phyloP scores from a whole-genome alignment of 2,113 vertebrate species.

The Mionectes macconnelli region DNA sequence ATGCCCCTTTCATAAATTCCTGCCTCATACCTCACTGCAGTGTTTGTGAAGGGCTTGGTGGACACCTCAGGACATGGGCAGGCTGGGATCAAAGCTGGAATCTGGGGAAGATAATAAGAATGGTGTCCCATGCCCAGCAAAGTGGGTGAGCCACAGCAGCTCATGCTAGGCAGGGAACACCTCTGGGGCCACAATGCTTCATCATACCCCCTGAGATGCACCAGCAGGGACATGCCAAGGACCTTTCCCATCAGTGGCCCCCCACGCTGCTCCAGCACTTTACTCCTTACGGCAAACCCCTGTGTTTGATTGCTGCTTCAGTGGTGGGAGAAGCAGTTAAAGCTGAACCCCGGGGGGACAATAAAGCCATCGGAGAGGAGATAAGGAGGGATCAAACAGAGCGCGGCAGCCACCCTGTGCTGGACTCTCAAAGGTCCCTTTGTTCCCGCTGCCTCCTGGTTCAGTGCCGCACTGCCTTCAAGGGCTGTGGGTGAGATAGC shows the following conservation, averaged over 20 bases:
- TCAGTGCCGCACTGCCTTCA: constrained; percentile 23
- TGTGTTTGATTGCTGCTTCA: background rate
- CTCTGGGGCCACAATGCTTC: background rate
- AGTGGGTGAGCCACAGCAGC: accelerated
- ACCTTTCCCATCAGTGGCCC: background rate
- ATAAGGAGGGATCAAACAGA: constrained; percentile 55
- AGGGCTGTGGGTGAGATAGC: background rate
- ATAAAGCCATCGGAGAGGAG: constrained; percentile 30
- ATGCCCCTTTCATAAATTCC: constrained; percentile 48
- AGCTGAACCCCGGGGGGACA: background rate
- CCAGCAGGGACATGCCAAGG: background rate
- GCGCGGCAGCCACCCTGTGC: background rate
- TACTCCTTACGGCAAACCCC: constrained; percentile 29
- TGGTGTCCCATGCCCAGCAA: background rate
- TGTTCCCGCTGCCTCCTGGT: constrained; percentile 46
- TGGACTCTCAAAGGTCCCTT: constrained; percentile 61
- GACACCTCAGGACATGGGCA: background rate
- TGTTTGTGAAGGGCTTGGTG: constrained; percentile 18
- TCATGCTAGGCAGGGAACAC: background rate
- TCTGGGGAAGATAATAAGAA: background rate
- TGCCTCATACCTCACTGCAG: background rate
- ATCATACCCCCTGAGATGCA: accelerated
- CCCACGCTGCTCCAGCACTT: accelerated
- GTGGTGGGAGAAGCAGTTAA: constrained; percentile 54
- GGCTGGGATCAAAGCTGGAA: constrained; percentile 32